Evolutionary conservation across 92 coral and sea anemone species (phyloP), one percentile per base, ranked within the genome.

Genomic region (Scolanthus callimorphus): DNA sequence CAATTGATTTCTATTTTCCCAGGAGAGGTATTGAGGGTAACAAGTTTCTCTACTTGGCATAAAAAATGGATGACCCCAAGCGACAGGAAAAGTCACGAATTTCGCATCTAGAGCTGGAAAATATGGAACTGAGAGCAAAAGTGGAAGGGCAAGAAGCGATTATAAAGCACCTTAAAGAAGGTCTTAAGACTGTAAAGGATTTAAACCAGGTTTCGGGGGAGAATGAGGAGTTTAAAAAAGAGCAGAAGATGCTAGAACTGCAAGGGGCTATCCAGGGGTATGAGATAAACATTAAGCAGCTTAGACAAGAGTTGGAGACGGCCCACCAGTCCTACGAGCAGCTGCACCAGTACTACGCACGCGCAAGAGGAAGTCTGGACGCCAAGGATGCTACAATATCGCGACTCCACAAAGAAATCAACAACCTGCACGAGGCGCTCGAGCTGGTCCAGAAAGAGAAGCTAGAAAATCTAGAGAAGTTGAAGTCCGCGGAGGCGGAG

Each of bases 281-380:
- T 43, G 92, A 85, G 11, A 80, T 81, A 11, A 81, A 78, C 43
- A 77, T 92, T 44, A 89, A 76, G 56, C 96, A 90, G 27, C 82
- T 83, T 24, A 71, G 50, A 6, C 89, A 88, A 17, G 98, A 88
- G 34, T 41, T 92, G 19, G 60, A 66, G 46, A 56, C 54, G 61
- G 72, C 90, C 3, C 60, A 77, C 56, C 89, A 80, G 47, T 55
- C 86, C 45, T 58, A 63, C 24, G 91, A 88, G 29, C 91, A 73
- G 80, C 65, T 84, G 82, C 81, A 84, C 45, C 89, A 79, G 38
- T 79, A 80, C 31, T 88, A 88, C 94, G 86, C 89, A 67, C 62
- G 91, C 85, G 95, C 83, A 26, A 79, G 88, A 37, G 83, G 79
- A 17, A 31, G 72, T 29, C 73, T 76, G 20, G 89, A 84, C 23